Evolutionary conservation across 64 coral and sea anemone genomes (phyloP), one percentile per base, ranked within the genome.

Genomic region (Pachyseris speciosa): DNA sequence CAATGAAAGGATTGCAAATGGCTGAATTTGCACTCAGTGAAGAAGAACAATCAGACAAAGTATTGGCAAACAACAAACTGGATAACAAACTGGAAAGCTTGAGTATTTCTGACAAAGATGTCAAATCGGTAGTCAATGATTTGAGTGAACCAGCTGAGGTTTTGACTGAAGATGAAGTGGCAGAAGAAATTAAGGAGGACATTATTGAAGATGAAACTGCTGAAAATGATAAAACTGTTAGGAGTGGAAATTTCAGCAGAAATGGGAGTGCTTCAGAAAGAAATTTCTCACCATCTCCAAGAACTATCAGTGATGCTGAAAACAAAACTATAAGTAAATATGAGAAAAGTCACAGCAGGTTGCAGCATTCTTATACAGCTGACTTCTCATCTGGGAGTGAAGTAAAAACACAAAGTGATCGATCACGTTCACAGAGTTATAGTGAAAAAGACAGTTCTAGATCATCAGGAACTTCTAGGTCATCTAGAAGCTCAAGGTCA

Each of bases 111-210:
- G 77, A 27, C 29, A 94, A 52, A 64, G 77, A 90, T 32, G 22
- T 90, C 30, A 85, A 72, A 13, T 42, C 68, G 27, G 65, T 90
- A 1, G 26, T 69, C 13, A 90, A 94, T 65, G 34, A 94, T 67
- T 52, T 94, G 1, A 61, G 69, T 9, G 43, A 79, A 51, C 37
- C 80, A 22, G 87, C 90, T 38, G 94, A 99, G 48, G 60, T 99
- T 9, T 55, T 95, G 58, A 99, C 97, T 7, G 78, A 93, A 4
- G 94, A 98, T 74, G 95, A 94, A 61, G 89, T 98, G 28, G 41
- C 52, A 40, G 97, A 99, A 41, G 97, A 95, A 63, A 99, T 99
- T 63, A 81, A 93, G 52, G 90, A 99, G 36, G 94, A 95, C 73
- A 51, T 88, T 37, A 63, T 36, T 85, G 32, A 64, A 58, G 44